These are phyloP conservation scores for Antechinus flavipes DNA, from an alignment of 2,113 vertebrate species.

Conservation along the genomic window DNA sequence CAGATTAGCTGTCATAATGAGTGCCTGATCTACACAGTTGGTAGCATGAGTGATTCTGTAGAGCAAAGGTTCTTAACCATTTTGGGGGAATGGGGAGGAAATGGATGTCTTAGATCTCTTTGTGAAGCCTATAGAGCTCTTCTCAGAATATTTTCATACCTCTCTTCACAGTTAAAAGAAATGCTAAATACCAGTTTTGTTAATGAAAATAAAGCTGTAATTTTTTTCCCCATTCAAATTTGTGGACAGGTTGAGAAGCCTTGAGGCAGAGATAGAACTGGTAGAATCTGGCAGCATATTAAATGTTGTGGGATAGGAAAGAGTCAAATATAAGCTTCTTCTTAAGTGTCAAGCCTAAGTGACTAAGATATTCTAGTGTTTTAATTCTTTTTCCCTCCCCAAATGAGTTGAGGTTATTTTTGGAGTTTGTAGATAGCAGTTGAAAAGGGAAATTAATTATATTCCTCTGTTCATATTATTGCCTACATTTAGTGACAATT, in stretches of 20 bases:
- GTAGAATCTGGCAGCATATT: not conserved
- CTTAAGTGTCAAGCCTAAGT: not conserved
- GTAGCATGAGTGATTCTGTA: not conserved
- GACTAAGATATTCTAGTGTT: not conserved
- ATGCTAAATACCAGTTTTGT: not conserved
- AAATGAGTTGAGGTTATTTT: not conserved
- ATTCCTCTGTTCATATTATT: not conserved
- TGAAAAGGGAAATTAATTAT: not conserved
- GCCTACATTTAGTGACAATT: not conserved
- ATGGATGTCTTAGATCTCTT: not conserved
- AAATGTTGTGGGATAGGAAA: not conserved
- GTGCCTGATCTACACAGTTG: not conserved
- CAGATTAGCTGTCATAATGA: not conserved
- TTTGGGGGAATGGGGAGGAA: not conserved
- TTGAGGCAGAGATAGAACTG: not conserved
- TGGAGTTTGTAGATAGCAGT: conserved; percentile 21
- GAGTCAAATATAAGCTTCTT: not conserved
- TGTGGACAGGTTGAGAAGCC: not conserved
- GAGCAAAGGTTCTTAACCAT: not conserved
- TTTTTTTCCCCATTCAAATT: not conserved
- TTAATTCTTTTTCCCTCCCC: conserved; percentile 14
- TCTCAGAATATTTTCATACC: not conserved
- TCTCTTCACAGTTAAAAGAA: not conserved
- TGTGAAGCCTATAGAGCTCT: not conserved
- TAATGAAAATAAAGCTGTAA: not conserved